Evolutionary conservation across 2,113 vertebrate genomes (phyloP), one percentile per base, ranked within the genome.

Genomic region (Cavia porcellus): DNA sequence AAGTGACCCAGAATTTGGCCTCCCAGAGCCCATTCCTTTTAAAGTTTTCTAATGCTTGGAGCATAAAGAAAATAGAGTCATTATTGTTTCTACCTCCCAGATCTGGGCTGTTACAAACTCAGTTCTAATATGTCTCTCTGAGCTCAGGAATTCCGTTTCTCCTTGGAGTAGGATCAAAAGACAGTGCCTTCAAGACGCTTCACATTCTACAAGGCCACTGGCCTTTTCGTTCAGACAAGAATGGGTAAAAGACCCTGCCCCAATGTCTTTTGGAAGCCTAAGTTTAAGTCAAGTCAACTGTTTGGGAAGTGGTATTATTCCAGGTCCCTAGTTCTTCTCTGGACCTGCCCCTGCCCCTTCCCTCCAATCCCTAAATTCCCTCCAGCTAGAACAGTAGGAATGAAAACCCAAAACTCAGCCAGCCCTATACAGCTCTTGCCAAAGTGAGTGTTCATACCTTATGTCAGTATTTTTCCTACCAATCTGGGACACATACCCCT

Each of bases 61-160:
- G 81, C 45, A 50, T 81, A 92, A 97, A 92, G 89, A 57, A 57
- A 57, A 57, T 57, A 57, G 55, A 97, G 15, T 88, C 68, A 81
- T 79, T 90, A 81, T 83, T 90, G 38, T 90, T 86, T 97, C 62
- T 95, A 94, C 82, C 90, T 96, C 89, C 91, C 52, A 89, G 38
- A 86, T 93, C 84, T 74, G 50, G 38, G 14, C 86, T 94, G 75
- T 94, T 97, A 84, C 3, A 95, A 96, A 94, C 30, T 84, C 64
- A 77, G n/a, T 77, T 55, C 66, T 75, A 87, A 9, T 96, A 89
- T 75, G 9, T 75, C 62, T 96, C 55, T n/a, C 80, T 96, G 32
- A 87, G 17, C 94, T 96, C 55, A 87, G 91, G 80, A 84, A 97
- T 83, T 92, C 52, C 81, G 11, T 92, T 97, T 96, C 82, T 95